Evolutionary conservation across 2,888 invertebrate species (phyloP), one percentile per base, ranked within the genome.

Genomic region (Heliconius ethilla): DNA sequence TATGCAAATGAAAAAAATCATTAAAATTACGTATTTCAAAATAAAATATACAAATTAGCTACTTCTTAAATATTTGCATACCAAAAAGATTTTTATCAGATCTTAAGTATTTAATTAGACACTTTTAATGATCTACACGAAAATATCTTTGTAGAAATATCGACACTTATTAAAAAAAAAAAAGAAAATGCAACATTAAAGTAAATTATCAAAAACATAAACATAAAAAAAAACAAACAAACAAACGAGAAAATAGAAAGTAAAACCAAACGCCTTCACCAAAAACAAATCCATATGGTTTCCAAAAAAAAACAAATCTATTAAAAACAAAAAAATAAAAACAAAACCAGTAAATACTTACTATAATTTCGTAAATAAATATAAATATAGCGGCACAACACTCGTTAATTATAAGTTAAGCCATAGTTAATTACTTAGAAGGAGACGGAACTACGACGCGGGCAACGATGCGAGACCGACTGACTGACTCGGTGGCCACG

Each of bases 381-480:
- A 27, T 70, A 40, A n/a, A 27, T 70, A 69, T 55, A 75, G 25
- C 51, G 63, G 29, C 37, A 70, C 55, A 40, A 1, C 27, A 78
- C 40, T 62, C 51, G 66, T 37, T 72, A 72, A 59, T 37, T 72
- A 72, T 59, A 72, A 59, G n/a, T 72, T 37, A 72, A 37, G 59
- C 51, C 72, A 72, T 72, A 69, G 37, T 67, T 22, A 33, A 13
- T 66, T n/a, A 29, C 37, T 65, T 59, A n/a, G 76, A 45, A 25
- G 76, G 69, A 74, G 72, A 75, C 81, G 82, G 79, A 78, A 81
- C 86, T 88, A 87, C 83, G 84, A 81, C 85, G 84, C 78, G 84
- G 83, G 83, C 89, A 84, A 82, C 87, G 85, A 86, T 87, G 86
- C 88, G 89, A 83, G 85, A 87, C 89, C 83, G 85, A 91, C 92